Evolutionary conservation across 2,113 vertebrate genomes (phyloP).

Genomic region (Pollachius pollachius): DNA sequence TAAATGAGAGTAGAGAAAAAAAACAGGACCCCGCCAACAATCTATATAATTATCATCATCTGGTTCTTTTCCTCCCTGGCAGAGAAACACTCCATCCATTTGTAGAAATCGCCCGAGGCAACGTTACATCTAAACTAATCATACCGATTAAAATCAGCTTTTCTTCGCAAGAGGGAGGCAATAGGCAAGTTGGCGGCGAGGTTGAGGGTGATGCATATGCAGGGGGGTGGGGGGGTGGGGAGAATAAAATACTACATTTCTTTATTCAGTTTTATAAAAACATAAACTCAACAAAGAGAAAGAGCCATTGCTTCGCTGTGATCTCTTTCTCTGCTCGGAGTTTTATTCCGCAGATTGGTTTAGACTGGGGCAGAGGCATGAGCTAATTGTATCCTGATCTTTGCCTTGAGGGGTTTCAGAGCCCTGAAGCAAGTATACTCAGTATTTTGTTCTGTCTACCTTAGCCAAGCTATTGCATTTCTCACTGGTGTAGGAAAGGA

Average conservation of each 20-base stretch:
- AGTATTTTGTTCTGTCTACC: constrained; percentile 98
- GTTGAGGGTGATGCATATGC: constrained; percentile 77
- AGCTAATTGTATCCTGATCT: constrained; percentile 99
- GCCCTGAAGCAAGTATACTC: constrained; percentile 97
- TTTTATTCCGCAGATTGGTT: constrained; percentile 93
- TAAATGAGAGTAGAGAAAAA: constrained; percentile 56
- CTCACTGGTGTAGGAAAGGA: constrained; percentile 92
- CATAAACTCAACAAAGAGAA: constrained; percentile 50
- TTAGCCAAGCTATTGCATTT: constrained; percentile 99
- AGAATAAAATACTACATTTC: constrained; percentile 52
- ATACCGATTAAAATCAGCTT: constrained; percentile 99
- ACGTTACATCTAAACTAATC: constrained; percentile 99
- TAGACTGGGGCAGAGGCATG: constrained; percentile 94
- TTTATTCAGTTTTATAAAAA: constrained; percentile 57
- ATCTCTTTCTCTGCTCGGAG: constrained; percentile 83
- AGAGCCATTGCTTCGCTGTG: constrained; percentile 79
- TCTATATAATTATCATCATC: constrained; percentile 99
- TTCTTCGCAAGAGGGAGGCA: constrained; percentile 90
- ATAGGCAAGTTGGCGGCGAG: constrained; percentile 90
- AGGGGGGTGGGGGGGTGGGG: constrained; percentile 19
- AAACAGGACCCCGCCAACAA: constrained; percentile 86
- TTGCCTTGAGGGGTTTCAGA: constrained; percentile 97
- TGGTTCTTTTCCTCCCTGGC: constrained; percentile 95
- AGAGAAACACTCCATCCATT: constrained; percentile 99
- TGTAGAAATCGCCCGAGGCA: constrained; percentile 94